phyloP scores from a whole-genome alignment of 2,797 vertebrate species.

The Lates japonicus region DNA sequence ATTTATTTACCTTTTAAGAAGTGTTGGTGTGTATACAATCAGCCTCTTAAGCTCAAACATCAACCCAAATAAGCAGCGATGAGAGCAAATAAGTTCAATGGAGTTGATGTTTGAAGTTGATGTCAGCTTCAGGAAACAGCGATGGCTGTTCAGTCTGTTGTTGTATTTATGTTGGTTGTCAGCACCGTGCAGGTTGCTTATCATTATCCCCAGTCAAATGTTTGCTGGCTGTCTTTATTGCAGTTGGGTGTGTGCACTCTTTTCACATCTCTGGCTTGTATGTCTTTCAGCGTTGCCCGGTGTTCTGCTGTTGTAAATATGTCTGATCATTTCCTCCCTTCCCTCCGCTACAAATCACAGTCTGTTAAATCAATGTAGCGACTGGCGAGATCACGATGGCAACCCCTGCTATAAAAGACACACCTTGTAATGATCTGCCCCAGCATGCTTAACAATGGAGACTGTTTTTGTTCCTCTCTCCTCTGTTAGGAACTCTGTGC shows the following conservation, averaged over 20 bases:
- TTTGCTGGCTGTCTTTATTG: conserved; percentile 39
- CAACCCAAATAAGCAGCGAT: conserved; percentile 1
- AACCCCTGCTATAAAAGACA: conserved; percentile 7
- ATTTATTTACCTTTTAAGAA: background rate
- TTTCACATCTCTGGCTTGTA: conserved; percentile 4
- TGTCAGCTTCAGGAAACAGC: conserved; percentile 5
- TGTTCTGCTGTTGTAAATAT: conserved; percentile 50
- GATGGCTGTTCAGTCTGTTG: background rate
- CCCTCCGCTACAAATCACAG: conserved; percentile 49
- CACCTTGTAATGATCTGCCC: background rate
- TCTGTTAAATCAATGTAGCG: conserved; percentile 53
- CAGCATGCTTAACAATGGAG: background rate
- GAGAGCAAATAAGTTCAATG: background rate
- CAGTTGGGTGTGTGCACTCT: conserved; percentile 13
- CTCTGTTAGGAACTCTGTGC: conserved; percentile 83
- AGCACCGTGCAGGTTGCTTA: conserved; percentile 16
- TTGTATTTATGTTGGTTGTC: conserved; percentile 29
- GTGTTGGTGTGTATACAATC: background rate
- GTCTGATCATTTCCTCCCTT: conserved; percentile 33
- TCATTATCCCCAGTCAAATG: conserved; percentile 41
- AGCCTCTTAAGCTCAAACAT: background rate
- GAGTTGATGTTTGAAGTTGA: background rate
- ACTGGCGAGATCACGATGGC: conserved; percentile 57
- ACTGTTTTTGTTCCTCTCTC: conserved; percentile 2
- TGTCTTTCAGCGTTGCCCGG: conserved; percentile 30